These are phyloP conservation scores for Beroe ovata DNA, from an alignment of 37 sponge, comb jelly and placozoan species.

Conservation along the genomic window DNA sequence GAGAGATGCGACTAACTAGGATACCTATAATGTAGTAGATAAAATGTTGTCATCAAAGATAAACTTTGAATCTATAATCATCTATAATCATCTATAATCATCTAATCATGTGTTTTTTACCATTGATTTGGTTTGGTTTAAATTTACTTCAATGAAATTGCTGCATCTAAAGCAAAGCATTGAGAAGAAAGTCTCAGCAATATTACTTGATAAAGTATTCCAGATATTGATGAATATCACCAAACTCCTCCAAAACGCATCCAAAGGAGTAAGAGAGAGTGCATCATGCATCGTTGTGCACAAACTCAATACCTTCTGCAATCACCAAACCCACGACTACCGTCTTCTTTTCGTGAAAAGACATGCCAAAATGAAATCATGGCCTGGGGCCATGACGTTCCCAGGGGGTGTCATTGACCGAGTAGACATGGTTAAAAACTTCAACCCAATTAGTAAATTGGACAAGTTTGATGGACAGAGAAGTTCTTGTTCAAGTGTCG, in stretches of 20 bases:
- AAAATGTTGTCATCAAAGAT: no score
- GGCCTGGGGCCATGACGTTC: slow-evolving; percentile 26
- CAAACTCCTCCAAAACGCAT: background rate
- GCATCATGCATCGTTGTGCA: slow-evolving; percentile 40
- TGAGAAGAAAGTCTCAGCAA: no score
- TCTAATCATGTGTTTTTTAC: no score
- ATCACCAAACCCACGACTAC: background rate
- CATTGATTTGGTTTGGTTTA: no score
- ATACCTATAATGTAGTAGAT: no score
- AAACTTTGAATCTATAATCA: no score
- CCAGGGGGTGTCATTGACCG: slow-evolving; percentile 40
- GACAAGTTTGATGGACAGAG: no score
- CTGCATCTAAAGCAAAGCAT: no score
- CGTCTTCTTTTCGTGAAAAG: slow-evolving; percentile 13
- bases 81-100: no score
- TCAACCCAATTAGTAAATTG: background rate
- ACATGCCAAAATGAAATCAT: background rate
- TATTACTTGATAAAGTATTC: background rate
- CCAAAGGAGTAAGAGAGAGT: slow-evolving; percentile 26
- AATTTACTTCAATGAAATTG: no score
- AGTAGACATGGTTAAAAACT: background rate
- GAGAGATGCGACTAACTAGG: no score
- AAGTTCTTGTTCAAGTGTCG: background rate
- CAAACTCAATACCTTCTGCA: background rate
- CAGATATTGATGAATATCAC: background rate